phyloP scores from a whole-genome alignment of 2,113 vertebrate genomes.

The Mionectes macconnelli region DNA sequence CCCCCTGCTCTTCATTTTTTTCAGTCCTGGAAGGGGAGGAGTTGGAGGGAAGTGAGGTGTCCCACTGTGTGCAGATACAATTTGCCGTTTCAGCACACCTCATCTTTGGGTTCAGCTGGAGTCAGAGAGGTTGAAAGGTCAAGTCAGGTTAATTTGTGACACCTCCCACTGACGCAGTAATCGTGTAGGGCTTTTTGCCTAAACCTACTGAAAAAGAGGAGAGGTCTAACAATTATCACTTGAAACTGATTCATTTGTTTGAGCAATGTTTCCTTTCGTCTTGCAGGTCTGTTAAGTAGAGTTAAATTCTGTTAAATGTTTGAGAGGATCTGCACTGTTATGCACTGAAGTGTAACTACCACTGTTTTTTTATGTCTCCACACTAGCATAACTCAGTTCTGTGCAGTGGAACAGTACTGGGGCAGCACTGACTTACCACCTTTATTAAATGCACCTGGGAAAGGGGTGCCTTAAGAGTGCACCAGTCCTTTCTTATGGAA shows the following conservation, averaged over 20 bases:
- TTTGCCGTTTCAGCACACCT: not conserved
- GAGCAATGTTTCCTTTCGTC: not conserved
- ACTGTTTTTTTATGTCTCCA: not conserved
- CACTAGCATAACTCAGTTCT: not conserved
- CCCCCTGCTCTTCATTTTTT: not conserved
- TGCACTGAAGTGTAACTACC: not conserved
- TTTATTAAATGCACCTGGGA: not conserved
- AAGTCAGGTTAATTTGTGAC: not conserved
- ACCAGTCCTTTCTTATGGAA: not conserved
- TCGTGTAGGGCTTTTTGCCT: not conserved
- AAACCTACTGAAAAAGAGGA: not conserved
- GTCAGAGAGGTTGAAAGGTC: not conserved
- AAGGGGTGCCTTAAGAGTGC: not conserved
- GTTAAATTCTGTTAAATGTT: not conserved
- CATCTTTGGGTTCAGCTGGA: not conserved
- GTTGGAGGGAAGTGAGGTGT: not conserved
- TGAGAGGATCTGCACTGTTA: not conserved
- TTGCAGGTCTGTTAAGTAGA: not conserved
- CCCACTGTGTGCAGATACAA: not conserved
- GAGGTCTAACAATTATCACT: not conserved
- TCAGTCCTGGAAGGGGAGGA: not conserved
- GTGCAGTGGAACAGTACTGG: not conserved
- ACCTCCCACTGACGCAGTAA: not conserved
- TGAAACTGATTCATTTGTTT: not conserved
- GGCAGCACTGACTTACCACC: not conserved